These are phyloP conservation scores for Hyalella azteca DNA, from an alignment of 2,888 invertebrate genomes.

Conservation along the genomic window DNA sequence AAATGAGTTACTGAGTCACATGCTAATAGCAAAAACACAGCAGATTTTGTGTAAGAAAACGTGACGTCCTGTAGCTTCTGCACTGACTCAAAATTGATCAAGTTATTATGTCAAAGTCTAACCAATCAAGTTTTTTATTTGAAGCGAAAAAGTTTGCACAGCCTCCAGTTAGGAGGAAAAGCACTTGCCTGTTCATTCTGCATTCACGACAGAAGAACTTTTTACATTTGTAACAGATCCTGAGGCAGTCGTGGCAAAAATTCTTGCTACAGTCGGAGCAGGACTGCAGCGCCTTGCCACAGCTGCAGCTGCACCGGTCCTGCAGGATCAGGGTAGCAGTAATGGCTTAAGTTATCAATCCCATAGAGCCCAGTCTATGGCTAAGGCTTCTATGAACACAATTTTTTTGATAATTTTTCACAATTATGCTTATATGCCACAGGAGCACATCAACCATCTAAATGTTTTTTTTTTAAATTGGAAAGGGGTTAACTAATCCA, in stretches of 20 bases:
- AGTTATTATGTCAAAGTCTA: too few relatives aligned
- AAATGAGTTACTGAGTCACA: too few relatives aligned
- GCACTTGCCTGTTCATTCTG: background rate
- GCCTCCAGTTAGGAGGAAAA: background rate
- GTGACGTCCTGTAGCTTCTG: too few relatives aligned
- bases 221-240: background rate
- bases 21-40: too few relatives aligned
- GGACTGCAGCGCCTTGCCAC: background rate
- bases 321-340: background rate
- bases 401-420: background rate
- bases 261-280: background rate
- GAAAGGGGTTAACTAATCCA: background rate
- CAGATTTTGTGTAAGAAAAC: too few relatives aligned
- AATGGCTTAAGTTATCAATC: background rate
- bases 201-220: slow-evolving; percentile 4
- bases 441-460: background rate
- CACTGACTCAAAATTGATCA: too few relatives aligned
- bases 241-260: background rate
- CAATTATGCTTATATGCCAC: background rate
- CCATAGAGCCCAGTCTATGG: background rate
- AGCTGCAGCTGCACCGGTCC: background rate
- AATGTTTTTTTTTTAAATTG: background rate
- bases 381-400: background rate
- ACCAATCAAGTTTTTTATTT: too few relatives aligned
- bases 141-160: too few relatives aligned